Base-by-base conservation (phyloP, 2,797 vertebrate species). In the Muscicapa striata region DNA sequence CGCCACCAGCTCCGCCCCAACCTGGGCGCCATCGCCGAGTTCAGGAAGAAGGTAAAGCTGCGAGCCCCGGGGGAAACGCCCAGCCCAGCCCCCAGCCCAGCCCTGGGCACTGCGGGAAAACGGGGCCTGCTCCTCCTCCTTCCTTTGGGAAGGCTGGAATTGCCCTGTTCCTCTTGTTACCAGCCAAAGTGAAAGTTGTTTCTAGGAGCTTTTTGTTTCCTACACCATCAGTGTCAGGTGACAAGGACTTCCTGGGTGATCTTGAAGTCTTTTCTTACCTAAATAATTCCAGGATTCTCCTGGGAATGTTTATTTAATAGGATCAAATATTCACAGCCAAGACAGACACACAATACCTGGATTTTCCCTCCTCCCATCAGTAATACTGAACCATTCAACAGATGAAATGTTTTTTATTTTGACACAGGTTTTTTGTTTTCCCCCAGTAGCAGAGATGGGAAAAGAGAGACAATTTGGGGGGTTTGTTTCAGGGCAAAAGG, bases 1-100 rank as follows among this genome's bases (percentile, higher is more conserved):
- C 98, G 98, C 48, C 95, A 98, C n/a, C 98, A 98, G 95, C 98
- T 99, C 96, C 99, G 98, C 80, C 99, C 99, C 91, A 99, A 99
- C 96, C 98, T 99, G 7, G 98, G 98, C 0, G 98, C 99, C 70
- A 99, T 99, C 27, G 98, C 97, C 1, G 98, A 99, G 48, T 99
- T 99, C 95, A 32, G 19, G 52, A 32, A 32, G 18, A 54, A 54
- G 52, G 52, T 54, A 21, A 21, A 6, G 17, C 51, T 30, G 51
- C 17, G 13, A 4, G 14, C 20, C 54, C 52, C 32, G 52, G 12
- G 98, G 97, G 5, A 2, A 20, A 6, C 5, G 45, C 45, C 22
- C 45, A 7, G 45, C 45, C 38, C 34, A 34, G 34, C 36, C 36
- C 36, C 36, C 5, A 43, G 29, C 34, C 29, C 74, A 29, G 30